A percentile compares a stretch with the other conserved stretches of the same genome.
Conservation (phyloP, 2,888 invertebrate species). For the Heliconius ismenius region DNA sequence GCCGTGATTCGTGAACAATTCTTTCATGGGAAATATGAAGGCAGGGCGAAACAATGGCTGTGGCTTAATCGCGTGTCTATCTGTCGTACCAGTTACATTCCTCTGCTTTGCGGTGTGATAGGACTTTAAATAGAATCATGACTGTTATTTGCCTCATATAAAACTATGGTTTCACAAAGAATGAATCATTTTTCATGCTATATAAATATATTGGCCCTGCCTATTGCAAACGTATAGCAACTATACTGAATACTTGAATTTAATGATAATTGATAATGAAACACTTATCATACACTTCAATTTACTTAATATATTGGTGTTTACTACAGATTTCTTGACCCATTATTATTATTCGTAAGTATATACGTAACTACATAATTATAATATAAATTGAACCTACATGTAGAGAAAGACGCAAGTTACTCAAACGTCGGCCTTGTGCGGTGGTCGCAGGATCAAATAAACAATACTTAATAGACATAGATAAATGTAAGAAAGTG, state of each 20-base stretch:
- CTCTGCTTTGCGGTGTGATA: slow-evolving; percentile 22
- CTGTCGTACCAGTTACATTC: slow-evolving; percentile 24
- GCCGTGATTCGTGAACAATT: slow-evolving; percentile 52
- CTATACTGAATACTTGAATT: neutral
- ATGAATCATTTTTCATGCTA: neutral
- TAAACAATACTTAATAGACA: no score
- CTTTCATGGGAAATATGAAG: slow-evolving; percentile 74
- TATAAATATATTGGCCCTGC: neutral
- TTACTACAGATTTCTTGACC: neutral
- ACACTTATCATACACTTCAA: neutral
- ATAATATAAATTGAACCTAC: neutral
- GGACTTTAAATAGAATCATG: slow-evolving; percentile 31
- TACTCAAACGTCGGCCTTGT: neutral
- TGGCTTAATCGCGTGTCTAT: slow-evolving; percentile 42
- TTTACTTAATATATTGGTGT: neutral
- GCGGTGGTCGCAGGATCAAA: no score
- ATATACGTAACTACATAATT: neutral
- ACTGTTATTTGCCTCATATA: slow-evolving; percentile 9
- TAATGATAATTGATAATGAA: neutral
- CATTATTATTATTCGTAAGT: neutral
- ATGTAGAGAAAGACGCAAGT: neutral
- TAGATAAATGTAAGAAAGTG: no score
- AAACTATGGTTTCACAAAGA: neutral
- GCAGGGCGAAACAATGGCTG: slow-evolving; percentile 65
- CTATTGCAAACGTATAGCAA: neutral